Evolutionary conservation across 1,140 invertebrate species (phyloP), one percentile per base, ranked within the genome.

Genomic region (Hirudo medicinalis): DNA sequence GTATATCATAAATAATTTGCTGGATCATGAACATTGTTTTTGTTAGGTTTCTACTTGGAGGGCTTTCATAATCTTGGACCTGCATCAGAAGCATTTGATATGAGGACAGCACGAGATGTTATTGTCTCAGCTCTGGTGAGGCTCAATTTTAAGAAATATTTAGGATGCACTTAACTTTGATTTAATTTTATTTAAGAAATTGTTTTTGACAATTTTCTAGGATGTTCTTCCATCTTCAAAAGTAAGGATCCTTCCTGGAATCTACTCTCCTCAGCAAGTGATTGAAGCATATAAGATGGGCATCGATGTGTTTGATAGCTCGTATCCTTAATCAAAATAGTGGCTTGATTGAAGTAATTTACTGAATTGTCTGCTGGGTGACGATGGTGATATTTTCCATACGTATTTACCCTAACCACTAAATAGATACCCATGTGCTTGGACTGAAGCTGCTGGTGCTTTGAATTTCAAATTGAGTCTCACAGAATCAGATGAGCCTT

Each of bases 231-330:
- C 89, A 2, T 75, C 78, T 22, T 86, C 87, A 72, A 88, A 87
- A 82, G 80, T 88, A 53, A 80, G 85, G 77, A 79, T 87, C 71
- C 85, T 87, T 77, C 86, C 87, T 75, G 89, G 88, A 32, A 83
- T 87, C 60, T 90, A 87, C 84, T 86, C 84, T 79, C 89, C 89
- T n/a, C 74, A 84, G 32, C 79, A 82, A 29, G 80, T 88, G 68
- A 76, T 91, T 54, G 80, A 86, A 73, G 83, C 90, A 11, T 81
- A 90, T n/a, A 80, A 86, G 49, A 72, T 85, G 60, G 89, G 89
- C 54, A 81, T 91, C n/a, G 90, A 91, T 83, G 78, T 91, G n/a
- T 91, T 91, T 80, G 89, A 91, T 80, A 87, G 88, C 4, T 88
- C 89, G 0, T 90, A 88, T 82, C 84, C 86, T 53, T 32, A 40